Evolutionary conservation across 1,140 invertebrate genomes (phyloP).

Genomic region (Drosophila teissieri): DNA sequence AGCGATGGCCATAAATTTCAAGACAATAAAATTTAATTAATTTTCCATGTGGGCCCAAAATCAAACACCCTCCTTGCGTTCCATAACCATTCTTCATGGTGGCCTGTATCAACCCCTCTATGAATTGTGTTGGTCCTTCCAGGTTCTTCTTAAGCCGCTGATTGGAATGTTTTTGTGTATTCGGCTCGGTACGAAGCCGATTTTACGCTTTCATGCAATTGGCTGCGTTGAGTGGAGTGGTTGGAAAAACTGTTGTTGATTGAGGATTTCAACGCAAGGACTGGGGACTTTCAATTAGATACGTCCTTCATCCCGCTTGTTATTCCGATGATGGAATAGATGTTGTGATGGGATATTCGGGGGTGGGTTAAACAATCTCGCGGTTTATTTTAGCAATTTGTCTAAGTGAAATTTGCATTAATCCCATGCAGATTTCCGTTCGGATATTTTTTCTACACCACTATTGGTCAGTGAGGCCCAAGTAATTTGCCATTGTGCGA

Average conservation of each 20-base stretch:
- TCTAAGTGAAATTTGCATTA: constrained; percentile 77
- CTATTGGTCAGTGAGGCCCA: constrained; percentile 56
- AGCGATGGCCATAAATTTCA: constrained; percentile 61
- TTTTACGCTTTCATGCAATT: constrained; percentile 67
- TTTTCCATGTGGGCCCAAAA: constrained; percentile 58
- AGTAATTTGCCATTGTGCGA: constrained; percentile 46
- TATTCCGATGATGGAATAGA: constrained; percentile 43
- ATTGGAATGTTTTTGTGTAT: constrained; percentile 75
- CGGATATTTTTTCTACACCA: constrained; percentile 9
- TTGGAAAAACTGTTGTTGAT: constrained; percentile 39
- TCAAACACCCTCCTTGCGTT: constrained; percentile 25
- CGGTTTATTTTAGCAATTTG: constrained; percentile 76
- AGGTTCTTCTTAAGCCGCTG: constrained; percentile 69
- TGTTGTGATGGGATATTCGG: constrained; percentile 26
- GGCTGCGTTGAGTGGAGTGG: constrained; percentile 22
- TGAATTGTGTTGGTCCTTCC: constrained; percentile 40
- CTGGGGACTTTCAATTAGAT: constrained; percentile 79
- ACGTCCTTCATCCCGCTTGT: constrained; percentile 51
- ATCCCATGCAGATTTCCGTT: constrained; percentile 38
- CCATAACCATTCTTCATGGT: constrained; percentile 17
- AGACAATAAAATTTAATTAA: constrained; percentile 82
- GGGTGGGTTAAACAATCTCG: constrained; percentile 54
- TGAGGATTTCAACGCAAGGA: constrained; percentile 45
- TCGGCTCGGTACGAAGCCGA: constrained; percentile 58
- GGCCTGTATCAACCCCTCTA: constrained; percentile 32